phyloP scores from a whole-genome alignment of 2,888 invertebrate species.

The Liodrosophila aerea region DNA sequence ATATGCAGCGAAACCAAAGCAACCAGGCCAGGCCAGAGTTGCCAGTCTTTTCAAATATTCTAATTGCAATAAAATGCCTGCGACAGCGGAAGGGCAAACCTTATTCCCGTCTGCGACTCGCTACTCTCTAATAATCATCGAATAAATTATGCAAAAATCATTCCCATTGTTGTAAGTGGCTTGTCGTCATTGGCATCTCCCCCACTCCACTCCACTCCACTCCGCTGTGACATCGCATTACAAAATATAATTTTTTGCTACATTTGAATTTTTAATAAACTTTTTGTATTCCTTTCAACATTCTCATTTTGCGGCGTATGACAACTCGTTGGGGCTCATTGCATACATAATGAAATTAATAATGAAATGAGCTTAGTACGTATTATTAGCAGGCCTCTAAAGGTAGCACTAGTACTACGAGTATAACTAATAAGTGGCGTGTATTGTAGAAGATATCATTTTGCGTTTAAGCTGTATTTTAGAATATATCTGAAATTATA shows the following conservation, averaged over 20 bases:
- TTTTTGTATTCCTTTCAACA: constrained; percentile 44
- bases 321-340: constrained; percentile 3
- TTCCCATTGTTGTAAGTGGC: constrained; percentile 76
- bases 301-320: not conserved
- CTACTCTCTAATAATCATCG: constrained; percentile 81
- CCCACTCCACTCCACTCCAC: constrained; percentile 25
- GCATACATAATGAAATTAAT: constrained; percentile 4
- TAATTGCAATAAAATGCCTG: constrained; percentile 71
- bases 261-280: constrained; percentile 79
- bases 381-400: too few relatives aligned
- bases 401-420: too few relatives aligned
- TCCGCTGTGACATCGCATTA: constrained; percentile 63
- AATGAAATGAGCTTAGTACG: too few relatives aligned
- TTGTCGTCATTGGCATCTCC: constrained; percentile 49
- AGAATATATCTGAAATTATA: too few relatives aligned
- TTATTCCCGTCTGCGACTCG: not conserved
- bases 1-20: constrained; percentile 66
- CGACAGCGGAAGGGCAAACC: not conserved
- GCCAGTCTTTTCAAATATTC: constrained; percentile 54
- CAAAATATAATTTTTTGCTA: constrained; percentile 60
- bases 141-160: constrained; percentile 83
- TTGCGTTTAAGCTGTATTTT: too few relatives aligned
- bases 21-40: constrained; percentile 18
- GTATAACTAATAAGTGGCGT: too few relatives aligned
- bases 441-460: too few relatives aligned